These are phyloP conservation scores for Drosophila pseudotalamancana DNA, from an alignment of 2,888 invertebrate species.

Conservation along the genomic window DNA sequence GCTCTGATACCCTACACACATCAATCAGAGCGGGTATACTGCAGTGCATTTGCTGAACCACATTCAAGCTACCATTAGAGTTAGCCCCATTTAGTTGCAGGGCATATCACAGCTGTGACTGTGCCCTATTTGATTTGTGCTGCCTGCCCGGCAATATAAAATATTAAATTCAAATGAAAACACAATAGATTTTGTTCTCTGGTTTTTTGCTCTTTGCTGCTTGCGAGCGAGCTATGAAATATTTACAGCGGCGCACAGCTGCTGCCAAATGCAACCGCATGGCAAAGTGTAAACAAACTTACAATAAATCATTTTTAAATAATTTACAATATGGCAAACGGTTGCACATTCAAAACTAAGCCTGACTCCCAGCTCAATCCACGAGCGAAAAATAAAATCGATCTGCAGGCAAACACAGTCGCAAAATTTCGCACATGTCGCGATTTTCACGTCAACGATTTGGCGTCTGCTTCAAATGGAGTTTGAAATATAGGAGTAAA, in stretches of 20 bases:
- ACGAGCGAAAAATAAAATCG: slow-evolving; percentile 29
- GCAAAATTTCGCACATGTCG: slow-evolving; percentile 47
- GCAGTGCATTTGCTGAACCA: background rate
- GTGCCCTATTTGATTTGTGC: background rate
- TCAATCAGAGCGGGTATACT: background rate
- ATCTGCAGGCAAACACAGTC: slow-evolving; percentile 18
- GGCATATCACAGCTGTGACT: slow-evolving; percentile 5
- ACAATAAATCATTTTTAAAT: slow-evolving; percentile 76
- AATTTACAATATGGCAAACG: slow-evolving; percentile 64
- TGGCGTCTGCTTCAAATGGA: slow-evolving; percentile 52
- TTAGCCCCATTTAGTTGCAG: background rate
- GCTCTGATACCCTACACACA: slow-evolving; percentile 15
- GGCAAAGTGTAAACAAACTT: slow-evolving; percentile 73
- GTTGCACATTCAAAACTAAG: slow-evolving; percentile 4
- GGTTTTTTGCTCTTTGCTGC: slow-evolving; percentile 25
- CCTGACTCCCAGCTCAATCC: background rate
- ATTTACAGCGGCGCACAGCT: slow-evolving; percentile 57
- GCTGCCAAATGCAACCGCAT: slow-evolving; percentile 65
- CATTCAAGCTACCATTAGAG: background rate
- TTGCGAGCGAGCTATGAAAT: slow-evolving; percentile 48
- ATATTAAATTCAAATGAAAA: slow-evolving; percentile 73
- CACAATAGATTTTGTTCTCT: slow-evolving; percentile 68
- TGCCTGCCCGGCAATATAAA: slow-evolving; percentile 44
- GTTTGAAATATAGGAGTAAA: slow-evolving; percentile 15
- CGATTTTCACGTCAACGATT: slow-evolving; percentile 58